Percentiles rank a stretch among this genome's conserved stretches.
Conservation (phyloP, 1,140 invertebrate genomes). For the Nasonia vitripennis region DNA sequence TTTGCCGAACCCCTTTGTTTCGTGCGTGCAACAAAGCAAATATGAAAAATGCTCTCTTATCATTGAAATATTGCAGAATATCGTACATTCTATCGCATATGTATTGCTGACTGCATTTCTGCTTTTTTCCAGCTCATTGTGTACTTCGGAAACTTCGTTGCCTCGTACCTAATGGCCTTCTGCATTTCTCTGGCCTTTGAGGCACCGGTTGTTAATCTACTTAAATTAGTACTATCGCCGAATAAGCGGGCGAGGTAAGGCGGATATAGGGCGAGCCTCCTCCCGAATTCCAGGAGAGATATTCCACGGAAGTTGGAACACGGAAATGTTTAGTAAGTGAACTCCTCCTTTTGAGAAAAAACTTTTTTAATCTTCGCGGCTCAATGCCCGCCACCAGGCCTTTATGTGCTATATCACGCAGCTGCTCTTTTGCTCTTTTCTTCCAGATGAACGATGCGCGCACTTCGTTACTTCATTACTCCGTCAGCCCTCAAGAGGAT, state of each 20-base stretch:
- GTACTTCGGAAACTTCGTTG: conserved; percentile 86
- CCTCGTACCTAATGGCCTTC: conserved; percentile 86
- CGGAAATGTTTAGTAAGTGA: conserved; percentile 34
- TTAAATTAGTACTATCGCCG: conserved; percentile 78
- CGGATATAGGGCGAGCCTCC: neutral
- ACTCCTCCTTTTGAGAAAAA: neutral
- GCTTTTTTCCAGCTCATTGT: conserved; percentile 80
- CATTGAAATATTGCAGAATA: too few relatives aligned
- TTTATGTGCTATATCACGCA: neutral
- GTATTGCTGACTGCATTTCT: neutral
- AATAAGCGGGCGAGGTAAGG: conserved; percentile 67
- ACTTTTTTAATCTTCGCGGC: conserved; percentile 31
- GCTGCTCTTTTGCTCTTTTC: neutral
- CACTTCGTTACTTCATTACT: conserved; percentile 17
- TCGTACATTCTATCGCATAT: too few relatives aligned
- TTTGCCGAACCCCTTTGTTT: too few relatives aligned
- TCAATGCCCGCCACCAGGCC: neutral
- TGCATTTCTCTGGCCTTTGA: conserved; percentile 86
- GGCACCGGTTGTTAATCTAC: conserved; percentile 84
- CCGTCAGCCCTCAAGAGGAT: neutral
- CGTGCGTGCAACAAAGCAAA: too few relatives aligned
- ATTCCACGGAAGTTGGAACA: conserved; percentile 17
- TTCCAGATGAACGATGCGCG: conserved; percentile 30
- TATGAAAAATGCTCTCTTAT: too few relatives aligned
- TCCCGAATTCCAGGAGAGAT: neutral